Evolutionary conservation across 2,888 invertebrate genomes (phyloP), one percentile per base, ranked within the genome.

Genomic region (Apodemia hepburni): DNA sequence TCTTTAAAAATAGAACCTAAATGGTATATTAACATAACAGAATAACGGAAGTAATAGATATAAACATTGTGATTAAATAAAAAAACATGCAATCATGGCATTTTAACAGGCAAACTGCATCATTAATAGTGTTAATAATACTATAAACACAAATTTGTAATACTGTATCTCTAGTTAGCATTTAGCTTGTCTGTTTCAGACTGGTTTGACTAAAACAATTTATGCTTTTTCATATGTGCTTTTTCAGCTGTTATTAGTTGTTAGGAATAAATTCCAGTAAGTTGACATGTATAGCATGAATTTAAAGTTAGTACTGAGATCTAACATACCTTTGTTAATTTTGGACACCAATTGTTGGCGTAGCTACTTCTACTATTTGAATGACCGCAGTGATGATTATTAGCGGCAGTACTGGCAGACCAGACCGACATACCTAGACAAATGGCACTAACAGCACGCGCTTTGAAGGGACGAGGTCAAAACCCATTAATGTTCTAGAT

Each of bases 351-450:
- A 75, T 76, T 87, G 83, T 84, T 84, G 78, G 84, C 81, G 68
- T 82, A 80, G 76, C 79, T 78, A 82, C 82, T 83, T 75, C 88
- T 86, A 80, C 84, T 83, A 78, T 81, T 79, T 76, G 84, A 83
- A 76, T 84, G 80, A 75, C 79, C 82, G 77, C 77, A 80, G 76
- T 82, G 84, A 77, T 85, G 86, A 85, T 88, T 89, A 84, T 88
- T 88, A 77, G 88, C 94, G 84, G 93, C 92, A 75, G 93, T 92
- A 81, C 93, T 92, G 80, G 94, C 94, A 78, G 94, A 94, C 95
- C 95, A 95, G 85, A 95, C 93, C 90, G 95, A 95, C 95, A 94
- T 94, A 88, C 89, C 89, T 89, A 91, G 85, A 81, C 80, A 84
- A 81, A 82, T 83, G 77, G 78, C 80, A 84, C 81, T 81, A 22